Conservation (phyloP, 2,113 vertebrate genomes). For the Axis porcinus region DNA sequence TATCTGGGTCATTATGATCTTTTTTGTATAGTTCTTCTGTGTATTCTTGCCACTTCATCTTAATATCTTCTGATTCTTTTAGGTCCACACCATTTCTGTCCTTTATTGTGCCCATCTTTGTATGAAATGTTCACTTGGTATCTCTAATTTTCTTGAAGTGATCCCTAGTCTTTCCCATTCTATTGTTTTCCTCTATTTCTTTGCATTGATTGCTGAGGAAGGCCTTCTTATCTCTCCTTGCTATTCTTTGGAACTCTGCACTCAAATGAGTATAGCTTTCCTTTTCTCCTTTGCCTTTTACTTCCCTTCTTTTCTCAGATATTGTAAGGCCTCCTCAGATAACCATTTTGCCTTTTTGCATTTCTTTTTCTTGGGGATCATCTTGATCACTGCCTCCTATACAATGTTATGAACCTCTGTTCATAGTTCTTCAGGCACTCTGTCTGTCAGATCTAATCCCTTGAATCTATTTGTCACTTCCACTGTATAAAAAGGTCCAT, state of each 20-base stretch:
- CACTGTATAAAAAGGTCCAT: neutral
- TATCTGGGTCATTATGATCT: neutral
- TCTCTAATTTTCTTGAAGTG: neutral
- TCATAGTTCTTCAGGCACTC: neutral
- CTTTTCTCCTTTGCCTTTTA: neutral
- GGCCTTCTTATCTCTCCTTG: neutral
- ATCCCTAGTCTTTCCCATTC: neutral
- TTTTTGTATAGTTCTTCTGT: neutral
- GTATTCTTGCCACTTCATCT: neutral
- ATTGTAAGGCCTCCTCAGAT: neutral
- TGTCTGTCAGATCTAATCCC: neutral
- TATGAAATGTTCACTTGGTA: neutral
- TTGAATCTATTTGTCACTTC: neutral
- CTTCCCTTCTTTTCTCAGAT: neutral
- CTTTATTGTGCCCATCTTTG: neutral
- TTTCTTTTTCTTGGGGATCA: neutral
- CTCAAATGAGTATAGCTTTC: neutral
- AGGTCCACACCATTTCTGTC: neutral
- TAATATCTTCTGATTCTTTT: neutral
- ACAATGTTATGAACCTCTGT: neutral
- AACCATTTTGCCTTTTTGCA: neutral
- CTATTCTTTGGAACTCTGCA: neutral
- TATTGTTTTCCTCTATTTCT: neutral
- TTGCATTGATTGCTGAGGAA: neutral
- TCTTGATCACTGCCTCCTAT: neutral